phyloP scores from a whole-genome alignment of 2,113 vertebrate genomes.

The Toxostoma redivivum region DNA sequence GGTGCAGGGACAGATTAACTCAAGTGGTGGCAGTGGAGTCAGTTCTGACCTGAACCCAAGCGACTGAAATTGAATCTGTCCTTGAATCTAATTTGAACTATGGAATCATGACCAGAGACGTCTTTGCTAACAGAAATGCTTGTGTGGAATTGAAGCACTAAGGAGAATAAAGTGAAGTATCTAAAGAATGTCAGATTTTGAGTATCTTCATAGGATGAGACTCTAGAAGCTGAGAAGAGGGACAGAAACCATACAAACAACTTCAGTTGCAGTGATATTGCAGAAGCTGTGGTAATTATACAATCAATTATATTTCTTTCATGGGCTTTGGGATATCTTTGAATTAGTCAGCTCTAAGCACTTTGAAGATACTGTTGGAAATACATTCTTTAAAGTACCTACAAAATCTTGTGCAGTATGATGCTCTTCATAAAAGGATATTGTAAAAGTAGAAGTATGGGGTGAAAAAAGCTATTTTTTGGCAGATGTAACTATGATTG shows the following conservation, averaged over 20 bases:
- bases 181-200: not conserved
- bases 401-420: not conserved
- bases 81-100: not conserved
- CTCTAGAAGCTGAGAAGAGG: not conserved
- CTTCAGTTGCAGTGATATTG: not conserved
- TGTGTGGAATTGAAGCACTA: not conserved
- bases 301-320: slow-evolving; percentile 22
- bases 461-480: not conserved
- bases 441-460: not conserved
- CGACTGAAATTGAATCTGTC: not conserved
- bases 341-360: not conserved
- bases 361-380: slow-evolving; percentile 38
- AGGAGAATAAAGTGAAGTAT: not conserved
- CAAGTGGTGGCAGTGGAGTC: not conserved
- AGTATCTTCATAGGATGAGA: not conserved
- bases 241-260: not conserved
- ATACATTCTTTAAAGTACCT: not conserved
- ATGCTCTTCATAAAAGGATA: not conserved
- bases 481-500: not conserved
- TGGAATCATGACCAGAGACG: not conserved
- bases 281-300: slow-evolving; percentile 27
- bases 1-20: not conserved
- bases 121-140: not conserved
- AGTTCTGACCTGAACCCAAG: not conserved
- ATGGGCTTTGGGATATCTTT: not conserved